phyloP scores from a whole-genome alignment of 2,113 vertebrate genomes.

The Anarhynchus alexandrinus region DNA sequence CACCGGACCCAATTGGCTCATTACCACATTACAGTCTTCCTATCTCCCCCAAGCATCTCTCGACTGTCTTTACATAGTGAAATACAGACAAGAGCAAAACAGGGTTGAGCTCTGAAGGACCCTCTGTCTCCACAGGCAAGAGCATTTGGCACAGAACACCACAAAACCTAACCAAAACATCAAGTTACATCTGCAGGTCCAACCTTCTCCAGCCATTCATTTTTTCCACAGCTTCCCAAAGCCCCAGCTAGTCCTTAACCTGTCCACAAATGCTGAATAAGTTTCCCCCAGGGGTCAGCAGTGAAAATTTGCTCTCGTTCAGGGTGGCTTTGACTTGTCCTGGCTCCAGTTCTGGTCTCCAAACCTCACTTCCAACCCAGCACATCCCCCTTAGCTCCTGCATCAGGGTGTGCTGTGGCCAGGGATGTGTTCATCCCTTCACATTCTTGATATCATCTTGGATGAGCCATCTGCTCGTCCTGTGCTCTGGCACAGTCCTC shows the following conservation, averaged over 20 bases:
- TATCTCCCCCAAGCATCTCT: not conserved
- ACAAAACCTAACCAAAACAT: not conserved
- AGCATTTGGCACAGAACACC: not conserved
- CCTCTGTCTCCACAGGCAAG: not conserved
- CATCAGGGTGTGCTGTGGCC: not conserved
- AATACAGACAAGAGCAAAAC: not conserved
- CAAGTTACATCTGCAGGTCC: not conserved
- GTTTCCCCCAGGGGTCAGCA: not conserved
- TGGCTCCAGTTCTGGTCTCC: not conserved
- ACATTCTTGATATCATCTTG: not conserved
- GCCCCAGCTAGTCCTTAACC: not conserved
- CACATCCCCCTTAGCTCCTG: not conserved
- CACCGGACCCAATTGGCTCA: not conserved
- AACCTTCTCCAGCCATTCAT: not conserved
- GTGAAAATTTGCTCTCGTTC: not conserved
- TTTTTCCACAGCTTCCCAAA: not conserved
- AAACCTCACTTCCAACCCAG: not conserved
- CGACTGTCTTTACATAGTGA: not conserved
- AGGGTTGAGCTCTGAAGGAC: not conserved
- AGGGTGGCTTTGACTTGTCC: not conserved
- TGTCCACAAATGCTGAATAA: rapidly evolving
- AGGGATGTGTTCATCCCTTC: not conserved
- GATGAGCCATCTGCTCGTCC: not conserved
- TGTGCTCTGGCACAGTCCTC: not conserved
- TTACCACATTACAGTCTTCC: not conserved